Evolutionary conservation across 2,113 vertebrate species (phyloP).

Genomic region (Chloebia gouldiae): DNA sequence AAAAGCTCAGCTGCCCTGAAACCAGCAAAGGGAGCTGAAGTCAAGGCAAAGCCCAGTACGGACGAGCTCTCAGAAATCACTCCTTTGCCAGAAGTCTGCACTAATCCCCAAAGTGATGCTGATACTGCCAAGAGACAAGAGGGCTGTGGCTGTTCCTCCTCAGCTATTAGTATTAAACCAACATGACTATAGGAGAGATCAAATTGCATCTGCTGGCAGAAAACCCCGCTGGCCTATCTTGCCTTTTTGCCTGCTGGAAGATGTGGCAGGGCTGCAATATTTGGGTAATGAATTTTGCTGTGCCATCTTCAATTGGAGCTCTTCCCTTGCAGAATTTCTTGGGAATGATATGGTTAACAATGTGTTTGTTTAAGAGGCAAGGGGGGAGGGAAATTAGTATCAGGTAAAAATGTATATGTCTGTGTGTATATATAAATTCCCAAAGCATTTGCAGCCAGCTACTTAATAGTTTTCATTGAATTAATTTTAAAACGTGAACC

Average conservation of each 20-base stretch:
- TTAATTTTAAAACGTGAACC: constrained; percentile 77
- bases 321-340: not conserved
- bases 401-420: constrained; percentile 25
- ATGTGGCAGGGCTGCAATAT: accelerated
- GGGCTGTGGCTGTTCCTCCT: not conserved
- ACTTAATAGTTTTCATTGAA: constrained; percentile 76
- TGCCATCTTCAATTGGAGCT: not conserved
- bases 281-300: not conserved
- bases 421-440: constrained; percentile 59
- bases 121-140: not conserved
- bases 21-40: not conserved
- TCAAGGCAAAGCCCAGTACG: not conserved
- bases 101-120: not conserved
- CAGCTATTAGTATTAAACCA: not conserved
- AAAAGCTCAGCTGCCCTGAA: not conserved
- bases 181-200: not conserved
- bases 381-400: constrained; percentile 46
- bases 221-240: not conserved
- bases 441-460: constrained; percentile 65
- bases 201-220: not conserved
- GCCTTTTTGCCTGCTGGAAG: not conserved
- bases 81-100: not conserved
- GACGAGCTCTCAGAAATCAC: not conserved
- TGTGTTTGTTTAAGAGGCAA: constrained; percentile 57
- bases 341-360: constrained; percentile 59